Percentiles rank a stretch among this genome's conserved stretches.
Evolutionary conservation across 2,888 invertebrate genomes (phyloP).

Genomic region (Oscheius onirici): DNA sequence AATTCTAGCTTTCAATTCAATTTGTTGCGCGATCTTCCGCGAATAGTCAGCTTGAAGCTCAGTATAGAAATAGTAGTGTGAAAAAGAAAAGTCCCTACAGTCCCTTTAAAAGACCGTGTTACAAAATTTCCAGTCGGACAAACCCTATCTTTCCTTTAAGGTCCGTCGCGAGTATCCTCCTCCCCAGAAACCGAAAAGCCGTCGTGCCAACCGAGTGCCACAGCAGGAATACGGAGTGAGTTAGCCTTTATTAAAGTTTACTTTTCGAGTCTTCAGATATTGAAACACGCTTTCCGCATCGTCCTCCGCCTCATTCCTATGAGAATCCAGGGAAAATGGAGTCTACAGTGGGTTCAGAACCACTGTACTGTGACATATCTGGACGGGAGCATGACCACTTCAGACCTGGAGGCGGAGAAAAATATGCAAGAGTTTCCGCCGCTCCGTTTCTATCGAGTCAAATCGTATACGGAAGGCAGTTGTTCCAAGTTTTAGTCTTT

Average conservation of each 20-base stretch:
- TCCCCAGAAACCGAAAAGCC: conserved; percentile 15
- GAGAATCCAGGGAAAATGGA: conserved; percentile 4
- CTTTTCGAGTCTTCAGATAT: background rate
- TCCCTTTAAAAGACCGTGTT: background rate
- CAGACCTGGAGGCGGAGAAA: conserved; percentile 21
- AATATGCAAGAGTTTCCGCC: conserved; percentile 4
- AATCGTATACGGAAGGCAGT: background rate
- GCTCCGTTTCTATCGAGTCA: conserved; percentile 15
- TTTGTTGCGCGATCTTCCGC: no score
- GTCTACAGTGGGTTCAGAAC: conserved; percentile 27
- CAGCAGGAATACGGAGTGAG: conserved; percentile 16
- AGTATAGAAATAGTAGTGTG: no score
- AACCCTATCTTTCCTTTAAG: no score
- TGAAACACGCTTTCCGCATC: conserved; percentile 9
- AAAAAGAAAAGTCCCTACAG: no score
- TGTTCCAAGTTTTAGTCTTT: background rate
- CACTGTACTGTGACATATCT: conserved; percentile 23
- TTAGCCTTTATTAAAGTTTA: background rate
- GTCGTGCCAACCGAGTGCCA: background rate
- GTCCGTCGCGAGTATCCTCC: conserved; percentile 10
- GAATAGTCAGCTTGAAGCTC: no score
- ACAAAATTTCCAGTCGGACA: no score
- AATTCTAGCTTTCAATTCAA: no score
- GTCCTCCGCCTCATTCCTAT: background rate
- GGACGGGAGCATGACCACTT: background rate